Evolutionary conservation across 2,113 vertebrate genomes (phyloP), one percentile per base, ranked within the genome.

Genomic region (Indri indri): DNA sequence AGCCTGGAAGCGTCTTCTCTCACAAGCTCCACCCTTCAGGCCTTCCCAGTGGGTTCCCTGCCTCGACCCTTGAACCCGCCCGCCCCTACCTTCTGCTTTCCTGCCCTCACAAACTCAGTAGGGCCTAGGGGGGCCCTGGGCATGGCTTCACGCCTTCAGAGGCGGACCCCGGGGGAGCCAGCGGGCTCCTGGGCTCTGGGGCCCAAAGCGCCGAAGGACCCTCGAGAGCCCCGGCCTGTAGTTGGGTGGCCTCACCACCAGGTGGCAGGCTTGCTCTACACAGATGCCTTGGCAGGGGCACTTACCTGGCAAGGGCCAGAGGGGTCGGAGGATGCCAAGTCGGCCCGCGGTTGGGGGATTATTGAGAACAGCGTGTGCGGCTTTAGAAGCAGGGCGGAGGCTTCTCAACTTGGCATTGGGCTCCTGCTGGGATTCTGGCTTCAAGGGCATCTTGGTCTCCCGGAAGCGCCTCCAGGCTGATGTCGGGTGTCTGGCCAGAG

Each of bases 241-340:
- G 97, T 97, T 97, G 94, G 37, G 74, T 40, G 52, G n/a, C 83
- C 52, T 95, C 1, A 93, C 97, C 98, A 97, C 95, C 96, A 98
- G 97, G 97, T 98, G 97, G 98, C 97, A 97, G 97, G 89, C 96
- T 97, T 97, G 97, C 96, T 97, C 96, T 97, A 98, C 86, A 95
- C 47, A 95, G 90, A 77, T 40, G 83, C 23, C 79, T 74, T 89
- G 92, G 90, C 81, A 14, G 52, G 97, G 96, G 88, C 91, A 97
- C 91, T 95, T 97, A 92, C 96, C 98, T 96, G 97, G 97, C 97
- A 86, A 61, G 80, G 90, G 45, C 91, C 50, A 54, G 90, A 91
- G 87, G 86, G 52, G 90, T 90, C 2, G 1, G 79, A 90, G 54
- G 83, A 42, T 32, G 96, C 92, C 96, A 63, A 18, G 37, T 50